phyloP scores from a whole-genome alignment of 2,797 vertebrate genomes.

The Sebastes hubbsi region DNA sequence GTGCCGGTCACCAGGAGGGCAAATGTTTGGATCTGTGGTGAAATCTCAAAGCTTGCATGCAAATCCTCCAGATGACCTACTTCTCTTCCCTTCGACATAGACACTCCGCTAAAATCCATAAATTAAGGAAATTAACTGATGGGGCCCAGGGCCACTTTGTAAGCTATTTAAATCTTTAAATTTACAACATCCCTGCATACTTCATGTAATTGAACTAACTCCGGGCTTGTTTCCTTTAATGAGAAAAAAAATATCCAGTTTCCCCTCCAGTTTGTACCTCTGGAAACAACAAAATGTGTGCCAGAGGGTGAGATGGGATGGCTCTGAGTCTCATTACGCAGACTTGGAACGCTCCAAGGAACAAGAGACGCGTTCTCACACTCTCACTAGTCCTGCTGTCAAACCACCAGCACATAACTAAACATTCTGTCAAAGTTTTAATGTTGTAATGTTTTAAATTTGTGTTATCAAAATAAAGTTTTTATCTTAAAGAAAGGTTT shows the following conservation, averaged over 20 bases:
- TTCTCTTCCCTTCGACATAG: slow-evolving; percentile 91
- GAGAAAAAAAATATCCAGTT: slow-evolving; percentile 90
- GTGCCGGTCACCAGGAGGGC: slow-evolving; percentile 64
- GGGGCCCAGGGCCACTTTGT: slow-evolving; percentile 96
- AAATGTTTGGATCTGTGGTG: slow-evolving; percentile 70
- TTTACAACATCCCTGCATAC: slow-evolving; percentile 99
- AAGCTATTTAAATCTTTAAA: slow-evolving; percentile 99
- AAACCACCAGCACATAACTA: slow-evolving; percentile 15
- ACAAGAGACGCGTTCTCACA: slow-evolving; percentile 47
- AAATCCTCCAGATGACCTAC: slow-evolving; percentile 90
- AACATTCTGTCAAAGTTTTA: no score
- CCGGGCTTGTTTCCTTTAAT: slow-evolving; percentile 98
- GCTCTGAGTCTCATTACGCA: slow-evolving; percentile 65
- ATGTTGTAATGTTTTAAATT: no score
- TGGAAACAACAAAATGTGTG: slow-evolving; percentile 87
- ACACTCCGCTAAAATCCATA: slow-evolving; percentile 96
- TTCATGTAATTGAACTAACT: slow-evolving; percentile 99
- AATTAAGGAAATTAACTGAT: slow-evolving; percentile 99
- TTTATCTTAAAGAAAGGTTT: no score
- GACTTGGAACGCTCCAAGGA: slow-evolving; percentile 55
- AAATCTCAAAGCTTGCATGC: slow-evolving; percentile 76
- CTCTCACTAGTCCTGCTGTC: slow-evolving; percentile 49
- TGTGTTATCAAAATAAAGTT: no score
- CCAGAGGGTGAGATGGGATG: slow-evolving; percentile 78
- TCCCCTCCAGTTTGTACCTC: slow-evolving; percentile 89